Base-by-base conservation (phyloP, 1,140 invertebrate species). In the Drosophila quadrilineata region DNA sequence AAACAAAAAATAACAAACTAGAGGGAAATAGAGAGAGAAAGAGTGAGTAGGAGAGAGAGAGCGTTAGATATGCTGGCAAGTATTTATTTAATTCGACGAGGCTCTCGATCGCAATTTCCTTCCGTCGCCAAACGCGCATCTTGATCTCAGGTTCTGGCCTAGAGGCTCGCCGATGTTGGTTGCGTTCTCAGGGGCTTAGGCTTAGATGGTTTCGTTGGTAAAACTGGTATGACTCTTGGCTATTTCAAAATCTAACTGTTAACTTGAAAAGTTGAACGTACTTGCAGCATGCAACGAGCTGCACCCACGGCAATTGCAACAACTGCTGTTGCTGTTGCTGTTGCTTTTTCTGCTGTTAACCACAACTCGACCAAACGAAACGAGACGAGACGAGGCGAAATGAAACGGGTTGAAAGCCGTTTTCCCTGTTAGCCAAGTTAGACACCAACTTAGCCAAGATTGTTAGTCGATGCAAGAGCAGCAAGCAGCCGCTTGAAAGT, bases 181-280 rank as follows among this genome's bases (percentile, higher is more conserved):
- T 64, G 79, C 66, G 80, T 85, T 85, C 79, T 85, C 79, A 85
- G 62, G 71, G 45, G 54, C 56, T 43, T 29, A 26, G 40, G 31
- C 50, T 46, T 68, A n/a, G n/a, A n/a, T n/a, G n/a, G n/a, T n/a
- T n/a, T n/a, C n/a, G n/a, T 64, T 31, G 19, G 12, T 22, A 50
- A 80, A 85, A 85, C 79, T 85, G 80, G 79, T 79, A 85, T 86
- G 71, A 77, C 77, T 72, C 75, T 29, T 85, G 79, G 79, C 79
- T 66, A 85, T 85, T 85, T 85, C 80, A 71, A 85, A 85, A 85
- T 85, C 80, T 85, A 85, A 85, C 79, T 85, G 79, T 85, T 85
- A 75, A 85, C 79, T 86, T 76, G 74, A 85, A 85, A 86, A 85
- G 79, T 86, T 85, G 79, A 85, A 85, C 80, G 79, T 85, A 85